Evolutionary conservation across 2,888 invertebrate genomes (phyloP).

Genomic region (Apamea monoglypha): DNA sequence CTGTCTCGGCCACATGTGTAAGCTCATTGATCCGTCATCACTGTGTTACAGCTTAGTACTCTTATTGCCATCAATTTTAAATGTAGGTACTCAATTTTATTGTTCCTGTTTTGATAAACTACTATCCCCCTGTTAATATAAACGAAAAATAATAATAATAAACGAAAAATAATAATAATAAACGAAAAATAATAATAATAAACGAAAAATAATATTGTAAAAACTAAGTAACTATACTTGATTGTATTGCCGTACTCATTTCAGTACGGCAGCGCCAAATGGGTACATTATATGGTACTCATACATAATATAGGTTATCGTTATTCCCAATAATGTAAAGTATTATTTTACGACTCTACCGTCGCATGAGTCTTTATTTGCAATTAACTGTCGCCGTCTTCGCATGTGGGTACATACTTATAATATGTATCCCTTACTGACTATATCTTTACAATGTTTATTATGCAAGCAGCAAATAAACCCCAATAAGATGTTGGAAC

Average conservation of each 20-base stretch:
- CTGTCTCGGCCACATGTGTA: too few species aligned
- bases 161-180: not conserved
- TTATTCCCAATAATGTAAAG: constrained; percentile 15
- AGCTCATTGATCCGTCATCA: not conserved
- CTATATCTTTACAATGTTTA: constrained; percentile 27
- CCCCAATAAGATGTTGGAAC: constrained; percentile 29
- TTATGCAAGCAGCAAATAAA: constrained; percentile 27
- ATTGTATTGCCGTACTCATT: not conserved
- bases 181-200: not conserved
- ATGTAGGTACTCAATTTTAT: not conserved
- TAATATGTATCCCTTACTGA: constrained; percentile 3
- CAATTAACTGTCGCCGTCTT: constrained; percentile 20
- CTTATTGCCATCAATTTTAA: not conserved
- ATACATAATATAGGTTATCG: not conserved
- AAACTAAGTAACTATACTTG: not conserved
- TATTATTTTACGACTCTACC: constrained; percentile 31
- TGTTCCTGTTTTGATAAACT: not conserved
- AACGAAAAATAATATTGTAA: too few species aligned
- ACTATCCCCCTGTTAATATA: not conserved
- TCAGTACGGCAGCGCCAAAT: not conserved
- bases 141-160: not conserved
- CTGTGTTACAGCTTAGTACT: not conserved
- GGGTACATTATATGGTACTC: not conserved
- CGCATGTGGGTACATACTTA: not conserved
- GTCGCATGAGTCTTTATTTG: constrained; percentile 29